Evolutionary conservation across 2,113 vertebrate species (phyloP), one percentile per base, ranked within the genome.

Genomic region (Heliornis fulica): DNA sequence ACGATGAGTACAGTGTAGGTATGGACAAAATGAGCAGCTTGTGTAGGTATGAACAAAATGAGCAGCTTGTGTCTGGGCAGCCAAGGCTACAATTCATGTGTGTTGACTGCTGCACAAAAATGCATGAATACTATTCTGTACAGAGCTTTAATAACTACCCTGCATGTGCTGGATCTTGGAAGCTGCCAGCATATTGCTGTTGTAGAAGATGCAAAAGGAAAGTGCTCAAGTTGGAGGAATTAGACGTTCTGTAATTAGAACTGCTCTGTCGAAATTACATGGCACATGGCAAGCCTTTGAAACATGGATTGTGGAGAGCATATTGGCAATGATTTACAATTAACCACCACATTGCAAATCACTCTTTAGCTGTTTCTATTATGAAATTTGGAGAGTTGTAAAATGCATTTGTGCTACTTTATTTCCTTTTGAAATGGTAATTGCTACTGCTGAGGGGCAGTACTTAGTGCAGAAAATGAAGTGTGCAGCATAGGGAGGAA

Each of bases 371-470:
- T 80, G 41, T 69, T 96, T 87, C 81, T 93, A 78, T 92, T 85
- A 90, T 76, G 84, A 97, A 95, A 94, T 89, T 81, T 94, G 79
- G 83, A 89, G 68, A 96, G 64, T 43, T 87, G 78, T 95, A 93
- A 97, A 94, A 94, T 72, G 90, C 63, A 90, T 81, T 91, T 94
- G 90, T 96, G 94, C 94, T 96, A 93, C 83, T 95, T 92, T 94
- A 92, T 90, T 94, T 96, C 59, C 65, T 97, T 97, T 97, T 96
- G 70, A 96, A 96, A 89, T 92, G 91, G 92, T 95, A 96, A 97
- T 97, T 96, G 89, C 92, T 69, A 69, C 94, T 95, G 93, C 90
- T 95, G 76, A 91, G 95, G 88, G 91, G 75, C 90, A 95, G 88
- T 84, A 96, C 91, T 97, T 97, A 95, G 87, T 92, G 92, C 87